phyloP scores from a whole-genome alignment of 2,797 vertebrate species.

The Agapornis canus region DNA sequence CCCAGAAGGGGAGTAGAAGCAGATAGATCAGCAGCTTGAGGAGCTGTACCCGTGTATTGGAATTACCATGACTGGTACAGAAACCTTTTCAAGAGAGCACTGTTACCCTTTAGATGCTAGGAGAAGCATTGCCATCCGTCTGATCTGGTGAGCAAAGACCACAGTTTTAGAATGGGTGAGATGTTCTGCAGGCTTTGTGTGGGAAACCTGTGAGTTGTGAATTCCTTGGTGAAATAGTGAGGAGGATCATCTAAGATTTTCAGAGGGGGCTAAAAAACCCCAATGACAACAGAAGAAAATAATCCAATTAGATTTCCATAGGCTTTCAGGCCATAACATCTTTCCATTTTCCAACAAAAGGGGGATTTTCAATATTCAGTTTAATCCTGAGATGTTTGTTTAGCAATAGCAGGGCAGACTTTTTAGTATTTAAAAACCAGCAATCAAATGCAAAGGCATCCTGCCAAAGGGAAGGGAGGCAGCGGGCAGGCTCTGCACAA shows the following conservation, averaged over 20 bases:
- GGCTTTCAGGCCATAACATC: neutral
- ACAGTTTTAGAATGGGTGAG: neutral
- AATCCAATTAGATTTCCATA: neutral
- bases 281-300: neutral
- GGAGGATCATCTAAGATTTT: neutral
- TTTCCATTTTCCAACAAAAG: neutral
- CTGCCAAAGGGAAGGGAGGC: neutral
- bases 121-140: neutral
- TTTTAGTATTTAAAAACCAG: neutral
- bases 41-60: slow-evolving; percentile 44
- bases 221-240: neutral
- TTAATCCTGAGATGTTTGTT: neutral
- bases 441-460: neutral
- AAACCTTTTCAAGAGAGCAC: neutral
- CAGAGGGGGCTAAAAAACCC: neutral
- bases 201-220: neutral
- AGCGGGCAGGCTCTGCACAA: neutral
- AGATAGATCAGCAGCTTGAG: slow-evolving; percentile 31
- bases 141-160: neutral
- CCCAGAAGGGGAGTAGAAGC: slow-evolving; percentile 17
- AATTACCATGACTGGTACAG: slow-evolving; percentile 16
- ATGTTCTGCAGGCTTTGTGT: neutral
- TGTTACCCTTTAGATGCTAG: neutral
- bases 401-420: neutral
- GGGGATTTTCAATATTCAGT: neutral